These are phyloP conservation scores for Poecilia velifera DNA, from an alignment of 2,797 vertebrate genomes.

Conservation along the genomic window DNA sequence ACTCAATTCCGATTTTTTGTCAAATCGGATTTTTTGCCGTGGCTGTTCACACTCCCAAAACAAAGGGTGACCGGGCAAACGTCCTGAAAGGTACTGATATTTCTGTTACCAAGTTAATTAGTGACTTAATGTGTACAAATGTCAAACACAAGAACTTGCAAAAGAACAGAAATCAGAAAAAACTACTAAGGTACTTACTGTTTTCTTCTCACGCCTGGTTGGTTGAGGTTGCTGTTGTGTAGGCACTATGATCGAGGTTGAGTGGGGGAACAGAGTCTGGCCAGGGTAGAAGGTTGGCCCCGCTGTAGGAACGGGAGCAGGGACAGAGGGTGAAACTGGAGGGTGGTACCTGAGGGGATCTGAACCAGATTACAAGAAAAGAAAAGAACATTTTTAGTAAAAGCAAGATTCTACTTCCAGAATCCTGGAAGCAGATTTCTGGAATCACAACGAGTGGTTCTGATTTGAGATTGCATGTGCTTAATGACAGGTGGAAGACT, in stretches of 20 bases:
- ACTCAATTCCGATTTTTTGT: too few species aligned
- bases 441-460: neutral
- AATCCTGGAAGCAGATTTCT: neutral
- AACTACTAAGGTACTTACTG: constrained; percentile 82
- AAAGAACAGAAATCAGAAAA: neutral
- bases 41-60: too few species aligned
- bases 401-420: neutral
- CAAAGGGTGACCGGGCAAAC: too few species aligned
- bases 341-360: constrained; percentile 78
- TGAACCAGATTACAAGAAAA: constrained; percentile 36
- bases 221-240: constrained; percentile 93
- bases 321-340: constrained; percentile 74
- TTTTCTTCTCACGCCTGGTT: constrained; percentile 96
- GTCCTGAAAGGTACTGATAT: neutral
- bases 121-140: neutral
- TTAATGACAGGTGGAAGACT: constrained; percentile 62
- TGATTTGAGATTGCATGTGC: constrained; percentile 3
- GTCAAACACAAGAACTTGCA: neutral
- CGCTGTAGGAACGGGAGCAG: constrained; percentile 77
- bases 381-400: constrained; percentile 30
- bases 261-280: constrained; percentile 92
- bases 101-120: neutral
- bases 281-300: constrained; percentile 91
- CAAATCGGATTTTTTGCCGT: too few species aligned
- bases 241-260: constrained; percentile 97